These are phyloP conservation scores for Goniozus legneri DNA, from an alignment of 1,140 invertebrate genomes.

Conservation along the genomic window DNA sequence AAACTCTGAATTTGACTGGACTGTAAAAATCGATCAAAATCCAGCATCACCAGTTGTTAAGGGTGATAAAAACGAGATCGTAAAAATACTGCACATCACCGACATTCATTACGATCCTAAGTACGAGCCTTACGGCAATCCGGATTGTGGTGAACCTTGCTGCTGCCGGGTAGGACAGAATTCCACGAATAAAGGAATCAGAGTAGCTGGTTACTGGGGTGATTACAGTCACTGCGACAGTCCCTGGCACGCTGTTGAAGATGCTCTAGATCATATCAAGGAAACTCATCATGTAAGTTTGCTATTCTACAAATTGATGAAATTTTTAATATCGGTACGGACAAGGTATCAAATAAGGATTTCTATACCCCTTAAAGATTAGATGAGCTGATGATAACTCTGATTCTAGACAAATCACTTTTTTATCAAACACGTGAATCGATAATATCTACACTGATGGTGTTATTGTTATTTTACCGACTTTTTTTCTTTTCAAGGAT, in stretches of 20 bases:
- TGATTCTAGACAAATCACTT: too few relatives aligned
- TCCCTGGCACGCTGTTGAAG: slow-evolving; percentile 64
- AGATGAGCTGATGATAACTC: too few relatives aligned
- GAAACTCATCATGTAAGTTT: slow-evolving; percentile 54
- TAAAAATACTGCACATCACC: slow-evolving; percentile 70
- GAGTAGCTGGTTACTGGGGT: slow-evolving; percentile 73
- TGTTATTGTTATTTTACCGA: too few relatives aligned
- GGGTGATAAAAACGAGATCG: slow-evolving; percentile 13
- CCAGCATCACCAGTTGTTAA: slow-evolving; percentile 13
- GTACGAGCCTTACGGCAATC: slow-evolving; percentile 65
- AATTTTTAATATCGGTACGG: too few relatives aligned
- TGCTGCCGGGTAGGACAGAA: slow-evolving; percentile 71
- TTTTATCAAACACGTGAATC: too few relatives aligned
- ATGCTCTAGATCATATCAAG: slow-evolving; percentile 58
- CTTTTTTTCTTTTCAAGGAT: slow-evolving; percentile 50
- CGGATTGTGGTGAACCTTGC: slow-evolving; percentile 69
- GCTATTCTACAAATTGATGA: not conserved
- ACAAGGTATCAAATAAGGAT: too few relatives aligned
- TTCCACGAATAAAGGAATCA: slow-evolving; percentile 20
- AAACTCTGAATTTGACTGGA: slow-evolving; percentile 54
- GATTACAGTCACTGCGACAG: slow-evolving; percentile 74
- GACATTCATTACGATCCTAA: slow-evolving; percentile 79
- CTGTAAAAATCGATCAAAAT: slow-evolving; percentile 49
- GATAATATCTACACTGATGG: too few relatives aligned
- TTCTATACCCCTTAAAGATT: too few relatives aligned